These are phyloP conservation scores for Eospalax fontanierii DNA, from an alignment of 2,797 vertebrate genomes.

Conservation along the genomic window DNA sequence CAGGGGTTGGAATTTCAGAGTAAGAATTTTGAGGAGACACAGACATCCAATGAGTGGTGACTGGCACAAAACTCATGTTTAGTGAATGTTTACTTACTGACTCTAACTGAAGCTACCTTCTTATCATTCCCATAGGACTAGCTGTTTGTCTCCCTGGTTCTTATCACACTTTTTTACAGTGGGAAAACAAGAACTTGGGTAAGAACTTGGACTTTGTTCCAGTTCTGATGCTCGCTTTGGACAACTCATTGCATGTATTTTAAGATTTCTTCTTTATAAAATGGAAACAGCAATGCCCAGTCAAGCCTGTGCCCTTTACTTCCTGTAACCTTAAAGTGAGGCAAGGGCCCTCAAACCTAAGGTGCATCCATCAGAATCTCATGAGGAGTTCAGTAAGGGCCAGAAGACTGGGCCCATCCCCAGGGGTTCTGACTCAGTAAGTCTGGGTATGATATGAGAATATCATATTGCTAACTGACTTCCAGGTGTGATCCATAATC, in stretches of 20 bases:
- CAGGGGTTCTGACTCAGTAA: background rate
- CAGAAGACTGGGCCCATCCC: background rate
- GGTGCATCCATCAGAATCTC: background rate
- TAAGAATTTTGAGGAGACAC: background rate
- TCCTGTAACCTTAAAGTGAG: background rate
- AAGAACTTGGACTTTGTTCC: background rate
- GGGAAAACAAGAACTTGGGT: too few species aligned
- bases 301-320: background rate
- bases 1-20: background rate
- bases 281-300: background rate
- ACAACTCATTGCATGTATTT: background rate
- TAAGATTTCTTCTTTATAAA: slow-evolving; percentile 44
- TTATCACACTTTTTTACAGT: background rate
- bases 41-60: background rate
- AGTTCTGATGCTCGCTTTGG: background rate
- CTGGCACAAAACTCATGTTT: background rate
- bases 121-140: slow-evolving; percentile 14
- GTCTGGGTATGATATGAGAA: background rate
- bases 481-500: background rate
- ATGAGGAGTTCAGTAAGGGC: background rate
- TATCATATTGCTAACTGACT: background rate
- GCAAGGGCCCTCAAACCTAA: background rate
- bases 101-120: background rate
- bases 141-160: background rate
- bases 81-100: background rate